A percentile compares a stretch with the other conserved stretches of the same genome.
phyloP scores from a whole-genome alignment of 2,113 vertebrate genomes.

The Eudorcas thomsonii region DNA sequence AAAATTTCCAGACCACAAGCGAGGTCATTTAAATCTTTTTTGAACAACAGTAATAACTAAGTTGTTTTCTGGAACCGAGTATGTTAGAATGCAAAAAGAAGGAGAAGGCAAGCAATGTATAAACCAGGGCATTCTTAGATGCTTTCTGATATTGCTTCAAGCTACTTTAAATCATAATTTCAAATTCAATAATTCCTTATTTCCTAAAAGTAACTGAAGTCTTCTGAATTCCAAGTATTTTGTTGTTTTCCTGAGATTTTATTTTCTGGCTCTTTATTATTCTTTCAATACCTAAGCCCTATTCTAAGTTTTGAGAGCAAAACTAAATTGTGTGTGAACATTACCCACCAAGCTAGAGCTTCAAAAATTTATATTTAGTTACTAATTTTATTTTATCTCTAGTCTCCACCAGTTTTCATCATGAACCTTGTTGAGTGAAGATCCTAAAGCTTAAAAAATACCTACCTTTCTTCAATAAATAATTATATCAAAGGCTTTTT shows the following conservation, averaged over 20 bases:
- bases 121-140: not conserved
- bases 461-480: slow-evolving; percentile 48
- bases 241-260: not conserved
- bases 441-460: slow-evolving; percentile 23
- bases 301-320: slow-evolving; percentile 14
- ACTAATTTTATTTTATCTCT: slow-evolving; percentile 25
- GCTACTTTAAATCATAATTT: not conserved
- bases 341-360: not conserved
- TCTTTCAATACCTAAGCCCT: not conserved
- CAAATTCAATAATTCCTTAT: not conserved
- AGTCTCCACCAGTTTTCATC: not conserved
- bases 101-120: not conserved
- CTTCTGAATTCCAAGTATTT: not conserved
- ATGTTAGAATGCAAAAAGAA: not conserved
- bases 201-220: not conserved
- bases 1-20: not conserved
- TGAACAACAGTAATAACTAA: not conserved
- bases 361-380: slow-evolving; percentile 35
- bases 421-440: not conserved
- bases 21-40: not conserved
- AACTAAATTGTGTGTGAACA: not conserved
- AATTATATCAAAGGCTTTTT: slow-evolving; percentile 58
- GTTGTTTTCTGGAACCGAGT: not conserved
- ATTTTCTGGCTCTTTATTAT: not conserved
- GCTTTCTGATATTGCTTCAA: not conserved